phyloP scores from a whole-genome alignment of 2,797 vertebrate genomes.

The Scarus forsteni region DNA sequence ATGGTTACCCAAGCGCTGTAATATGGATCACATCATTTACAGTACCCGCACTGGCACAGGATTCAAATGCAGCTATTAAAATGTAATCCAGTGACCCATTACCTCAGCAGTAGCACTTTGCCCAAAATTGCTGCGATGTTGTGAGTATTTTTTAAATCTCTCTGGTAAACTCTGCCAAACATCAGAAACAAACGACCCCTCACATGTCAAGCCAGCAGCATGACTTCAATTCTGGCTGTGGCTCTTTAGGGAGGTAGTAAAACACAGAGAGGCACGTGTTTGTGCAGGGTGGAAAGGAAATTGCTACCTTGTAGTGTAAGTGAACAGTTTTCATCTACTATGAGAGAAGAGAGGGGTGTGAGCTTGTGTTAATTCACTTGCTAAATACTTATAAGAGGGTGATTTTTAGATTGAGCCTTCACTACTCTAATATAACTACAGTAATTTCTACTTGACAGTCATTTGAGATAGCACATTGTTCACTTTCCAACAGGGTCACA shows the following conservation, averaged over 20 bases:
- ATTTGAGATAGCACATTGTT: conserved; percentile 52
- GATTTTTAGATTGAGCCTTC: background rate
- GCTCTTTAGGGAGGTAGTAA: conserved; percentile 68
- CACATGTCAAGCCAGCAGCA: conserved; percentile 74
- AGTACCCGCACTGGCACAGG: conserved; percentile 59
- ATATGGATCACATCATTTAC: conserved; percentile 72
- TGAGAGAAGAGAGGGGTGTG: conserved; percentile 25
- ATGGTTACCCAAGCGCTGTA: conserved; percentile 48
- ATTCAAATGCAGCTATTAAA: conserved; percentile 67
- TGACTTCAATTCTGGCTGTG: conserved; percentile 79
- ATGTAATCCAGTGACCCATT: conserved; percentile 75
- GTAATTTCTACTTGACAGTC: conserved; percentile 17
- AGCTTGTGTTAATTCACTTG: conserved; percentile 24
- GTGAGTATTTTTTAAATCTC: conserved; percentile 74
- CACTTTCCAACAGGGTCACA: conserved; percentile 62
- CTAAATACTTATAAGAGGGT: conserved; percentile 36
- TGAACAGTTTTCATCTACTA: conserved; percentile 54
- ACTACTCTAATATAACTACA: background rate
- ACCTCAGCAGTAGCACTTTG: conserved; percentile 78
- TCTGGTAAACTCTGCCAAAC: conserved; percentile 70
- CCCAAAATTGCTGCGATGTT: conserved; percentile 69
- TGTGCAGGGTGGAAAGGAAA: conserved; percentile 64
- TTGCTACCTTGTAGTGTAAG: conserved; percentile 63
- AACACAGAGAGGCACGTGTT: conserved; percentile 64
- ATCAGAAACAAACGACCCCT: conserved; percentile 68